Evolutionary conservation across 1,140 invertebrate species (phyloP), one percentile per base, ranked within the genome.

Genomic region (Euglossa dilemma): DNA sequence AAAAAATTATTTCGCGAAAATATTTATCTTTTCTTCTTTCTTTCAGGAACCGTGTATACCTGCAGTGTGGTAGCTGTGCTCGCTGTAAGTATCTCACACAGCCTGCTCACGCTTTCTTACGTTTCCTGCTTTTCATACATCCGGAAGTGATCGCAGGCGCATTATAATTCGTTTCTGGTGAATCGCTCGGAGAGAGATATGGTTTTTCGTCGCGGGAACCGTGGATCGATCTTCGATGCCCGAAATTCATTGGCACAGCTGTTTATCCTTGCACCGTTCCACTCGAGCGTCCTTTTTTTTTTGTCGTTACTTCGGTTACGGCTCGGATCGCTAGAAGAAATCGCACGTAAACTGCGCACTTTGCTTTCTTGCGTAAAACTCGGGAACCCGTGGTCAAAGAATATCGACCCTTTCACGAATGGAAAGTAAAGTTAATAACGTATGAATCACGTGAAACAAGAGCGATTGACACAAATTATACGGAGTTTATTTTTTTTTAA

Each of bases 21-120:
- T 3, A 50, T 50, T 50, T 50, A 50, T 59, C 16, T 25, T 43
- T 0, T 36, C 36, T 43, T 75, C 63, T 18, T 73, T 79, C 43
- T 91, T 88, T 45, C 87, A 92, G 91, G 87, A 45, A 74, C 83
- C 79, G 80, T 67, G 64, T 86, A 90, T 64, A 61, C 84, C 43
- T 71, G 67, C 56, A 77, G 78, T 72, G 57, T 91, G 74, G 56
- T 85, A 71, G 80, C 76, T 67, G 50, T 87, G 70, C 79, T 92
- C 28, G 75, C 77, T 36, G 91, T 92, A 88, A 92, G 91, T 91
- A 43, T 16, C 23, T 43, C 11, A n/a, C n/a, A n/a, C n/a, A 80
- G 18, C 25, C 43, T 36, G 59, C 64, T 28, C 43, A 20, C 25
- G 59, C 16, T 56, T 63, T 83, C 25, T 43, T 61, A 43, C 75